Evolutionary conservation across 2,797 vertebrate genomes (phyloP), one percentile per base, ranked within the genome.

Genomic region (Enteromius thamalakanensis): DNA sequence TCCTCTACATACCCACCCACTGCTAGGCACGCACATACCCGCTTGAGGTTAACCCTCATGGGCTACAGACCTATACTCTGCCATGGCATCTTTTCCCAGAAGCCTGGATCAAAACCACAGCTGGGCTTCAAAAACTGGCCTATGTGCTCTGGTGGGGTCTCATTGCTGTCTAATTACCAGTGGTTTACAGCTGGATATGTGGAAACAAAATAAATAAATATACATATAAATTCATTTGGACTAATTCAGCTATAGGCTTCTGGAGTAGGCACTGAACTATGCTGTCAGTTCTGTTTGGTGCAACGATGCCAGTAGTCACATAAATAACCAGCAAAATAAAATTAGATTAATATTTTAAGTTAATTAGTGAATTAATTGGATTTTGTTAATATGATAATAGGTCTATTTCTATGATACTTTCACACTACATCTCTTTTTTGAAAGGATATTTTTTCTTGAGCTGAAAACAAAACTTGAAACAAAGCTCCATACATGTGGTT

Each of bases 1-100:
- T 86, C 60, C 81, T 76, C 64, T 76, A 51, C 53, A 83, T 69
- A 82, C 58, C 76, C 81, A 79, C 81, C 69, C 85, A 64, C 51
- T 37, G 34, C 76, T 65, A 68, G 51, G 72, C 84, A 86, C 75
- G 47, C 84, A 85, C 75, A 85, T 72, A 72, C 37, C 67, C 75
- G 37, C 68, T 23, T 85, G 58, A 42, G 42, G 32, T 68, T 79
- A 72, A 71, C 79, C 53, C 47, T 77, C 42, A 1, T 62, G 74
- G 53, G 74, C 62, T 19, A 5, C 19, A 74, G 40, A 79, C 32
- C 58, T 42, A 32, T 40, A 65, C 37, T 19, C 15, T 67, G 51
- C 72, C 53, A 34, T 83, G 70, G 21, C 71, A 82, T 76, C 71
- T 76, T 19, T 76, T 42, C 47, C 55, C 42, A 23, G 70, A 81